A percentile compares a stretch with the other conserved stretches of the same genome.
Conservation (phyloP, 2,888 invertebrate genomes). For the Trilocha varians region DNA sequence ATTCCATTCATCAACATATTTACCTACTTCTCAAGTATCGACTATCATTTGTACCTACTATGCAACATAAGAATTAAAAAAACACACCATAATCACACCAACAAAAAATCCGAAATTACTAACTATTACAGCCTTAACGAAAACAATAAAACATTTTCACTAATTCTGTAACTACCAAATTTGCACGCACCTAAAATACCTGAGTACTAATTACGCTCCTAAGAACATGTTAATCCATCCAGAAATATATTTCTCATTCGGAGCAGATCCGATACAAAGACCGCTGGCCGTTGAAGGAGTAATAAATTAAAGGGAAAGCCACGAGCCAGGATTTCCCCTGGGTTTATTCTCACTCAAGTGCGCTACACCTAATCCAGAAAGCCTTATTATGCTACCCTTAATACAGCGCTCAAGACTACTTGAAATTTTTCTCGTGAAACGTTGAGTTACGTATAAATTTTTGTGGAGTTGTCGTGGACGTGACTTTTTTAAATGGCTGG, state of each 20-base stretch:
- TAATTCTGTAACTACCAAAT: conserved; percentile 6
- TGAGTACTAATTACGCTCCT: conserved; percentile 51
- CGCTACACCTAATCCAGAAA: conserved; percentile 71
- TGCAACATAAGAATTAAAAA: no score
- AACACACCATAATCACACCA: no score
- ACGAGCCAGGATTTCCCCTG: conserved; percentile 70
- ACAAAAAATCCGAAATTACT: no score
- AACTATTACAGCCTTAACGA: neutral
- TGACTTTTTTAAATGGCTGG: no score
- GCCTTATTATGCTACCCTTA: conserved; percentile 73
- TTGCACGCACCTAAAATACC: conserved; percentile 25
- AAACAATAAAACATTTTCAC: neutral
- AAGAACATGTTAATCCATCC: conserved; percentile 63
- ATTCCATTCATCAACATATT: no score
- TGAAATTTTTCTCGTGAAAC: conserved; percentile 66
- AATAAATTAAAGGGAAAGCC: conserved; percentile 71
- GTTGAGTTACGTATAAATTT: conserved; percentile 40
- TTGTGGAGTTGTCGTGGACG: conserved; percentile 16
- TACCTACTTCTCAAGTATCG: no score
- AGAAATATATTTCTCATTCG: conserved; percentile 67
- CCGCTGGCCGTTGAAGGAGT: conserved; percentile 65
- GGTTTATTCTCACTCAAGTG: conserved; percentile 73
- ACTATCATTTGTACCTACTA: no score
- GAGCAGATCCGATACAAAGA: conserved; percentile 67
- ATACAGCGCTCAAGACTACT: conserved; percentile 70